Evolutionary conservation across 2,797 vertebrate species (phyloP).

Genomic region (Phalloptychus januarius): DNA sequence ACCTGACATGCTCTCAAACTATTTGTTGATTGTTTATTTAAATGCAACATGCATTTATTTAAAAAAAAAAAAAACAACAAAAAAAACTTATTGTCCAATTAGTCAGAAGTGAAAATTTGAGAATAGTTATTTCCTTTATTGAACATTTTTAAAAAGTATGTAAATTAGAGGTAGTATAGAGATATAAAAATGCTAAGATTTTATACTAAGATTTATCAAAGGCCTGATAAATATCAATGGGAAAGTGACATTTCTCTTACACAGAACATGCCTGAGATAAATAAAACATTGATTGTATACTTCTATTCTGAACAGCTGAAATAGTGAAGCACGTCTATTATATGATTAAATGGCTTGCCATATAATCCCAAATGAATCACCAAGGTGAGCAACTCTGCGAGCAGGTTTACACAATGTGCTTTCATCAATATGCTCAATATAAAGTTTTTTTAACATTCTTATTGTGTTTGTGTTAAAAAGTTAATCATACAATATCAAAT

Average conservation of each 20-base stretch:
- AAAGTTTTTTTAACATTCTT: neutral
- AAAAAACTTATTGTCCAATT: neutral
- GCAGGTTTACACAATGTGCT: neutral
- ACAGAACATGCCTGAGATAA: neutral
- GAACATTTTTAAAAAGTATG: neutral
- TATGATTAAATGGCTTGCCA: neutral
- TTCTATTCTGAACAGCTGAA: neutral
- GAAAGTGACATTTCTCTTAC: neutral
- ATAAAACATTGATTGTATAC: neutral
- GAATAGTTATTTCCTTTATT: neutral
- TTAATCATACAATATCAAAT: neutral
- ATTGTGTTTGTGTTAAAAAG: neutral
- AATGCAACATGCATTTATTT: neutral
- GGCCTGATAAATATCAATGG: neutral
- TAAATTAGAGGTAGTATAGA: neutral
- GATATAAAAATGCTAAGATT: neutral
- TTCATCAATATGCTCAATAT: neutral
- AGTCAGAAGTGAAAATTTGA: neutral
- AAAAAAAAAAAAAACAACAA: too few species aligned
- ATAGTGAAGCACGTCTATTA: neutral
- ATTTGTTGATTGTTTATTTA: neutral
- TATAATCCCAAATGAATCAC: neutral
- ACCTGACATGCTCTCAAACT: neutral
- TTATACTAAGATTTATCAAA: neutral
- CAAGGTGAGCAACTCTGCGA: slow-evolving; percentile 5